Evolutionary conservation across 2,797 vertebrate genomes (phyloP), one percentile per base, ranked within the genome.

Genomic region (Sebastes variabilis): DNA sequence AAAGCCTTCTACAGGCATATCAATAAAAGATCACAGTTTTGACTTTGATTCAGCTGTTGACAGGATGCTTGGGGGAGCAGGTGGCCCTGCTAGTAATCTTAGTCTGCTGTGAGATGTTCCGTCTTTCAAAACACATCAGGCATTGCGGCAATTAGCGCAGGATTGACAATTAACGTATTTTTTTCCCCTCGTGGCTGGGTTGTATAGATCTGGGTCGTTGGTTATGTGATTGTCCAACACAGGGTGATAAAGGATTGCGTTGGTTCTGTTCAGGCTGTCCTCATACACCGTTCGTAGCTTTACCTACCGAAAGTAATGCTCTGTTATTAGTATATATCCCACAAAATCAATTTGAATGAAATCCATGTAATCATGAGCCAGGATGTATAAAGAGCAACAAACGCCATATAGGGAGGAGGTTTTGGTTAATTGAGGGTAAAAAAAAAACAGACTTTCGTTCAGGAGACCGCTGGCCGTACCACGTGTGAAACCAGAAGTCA

Each of bases 11-110:
- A 6, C 27, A 64, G 24, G 49, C 32, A 64, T 71, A 87, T 85
- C 80, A 64, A 79, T 79, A 25, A 79, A 56, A 72, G 46, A 66
- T 77, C 62, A 64, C 56, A 74, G 78, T 55, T 75, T 34, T 14
- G 55, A 65, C 78, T 86, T 56, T 65, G 30, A 49, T 65, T 79
- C 52, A 75, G 42, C 56, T 80, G 36, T 69, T 69, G 67, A 75
- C 49, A n/a, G 70, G 67, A 61, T 74, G 36, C 56, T 46, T 42
- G 18, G 16, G 24, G 29, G 14, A 72, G 60, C 46, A 29, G 64
- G 34, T 64, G 11, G 24, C 11, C 24, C 62, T 24, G 16, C 36
- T 73, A 18, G 56, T 68, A 66, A 58, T 12, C 49, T 69, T 29
- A n/a, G 12, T 68, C 54, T 59, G 30, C 49, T 69, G 27, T 24